phyloP scores from a whole-genome alignment of 1,140 invertebrate species.

The Calephelis virginiensis region DNA sequence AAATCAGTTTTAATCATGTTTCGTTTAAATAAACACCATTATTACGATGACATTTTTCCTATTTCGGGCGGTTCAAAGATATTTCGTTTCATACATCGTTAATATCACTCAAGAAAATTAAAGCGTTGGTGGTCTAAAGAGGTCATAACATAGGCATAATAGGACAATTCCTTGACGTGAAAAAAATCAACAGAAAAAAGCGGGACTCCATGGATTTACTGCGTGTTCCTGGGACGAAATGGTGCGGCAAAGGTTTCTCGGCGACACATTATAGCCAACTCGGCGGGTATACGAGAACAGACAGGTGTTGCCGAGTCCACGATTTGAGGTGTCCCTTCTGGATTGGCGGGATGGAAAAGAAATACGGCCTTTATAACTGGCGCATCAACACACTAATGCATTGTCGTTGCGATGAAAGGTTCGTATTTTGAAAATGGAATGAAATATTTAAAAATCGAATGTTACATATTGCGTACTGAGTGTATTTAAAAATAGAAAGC shows the following conservation, averaged over 20 bases:
- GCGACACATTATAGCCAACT: constrained; percentile 87
- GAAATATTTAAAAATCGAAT: constrained; percentile 1
- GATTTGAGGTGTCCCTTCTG: constrained; percentile 89
- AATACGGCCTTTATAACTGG: constrained; percentile 91
- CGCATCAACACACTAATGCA: constrained; percentile 91
- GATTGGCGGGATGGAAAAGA: constrained; percentile 87
- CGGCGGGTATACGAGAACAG: constrained; percentile 86
- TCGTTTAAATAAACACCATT: not conserved
- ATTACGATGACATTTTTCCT: not conserved
- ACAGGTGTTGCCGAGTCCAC: constrained; percentile 91
- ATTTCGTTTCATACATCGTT: not conserved
- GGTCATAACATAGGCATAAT: constrained; percentile 35
- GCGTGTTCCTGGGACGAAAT: constrained; percentile 89
- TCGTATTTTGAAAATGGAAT: constrained; percentile 48
- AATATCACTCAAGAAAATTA: constrained; percentile 24
- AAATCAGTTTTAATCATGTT: no score
- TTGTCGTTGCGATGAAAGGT: constrained; percentile 93
- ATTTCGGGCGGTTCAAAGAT: not conserved
- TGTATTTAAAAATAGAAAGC: not conserved
- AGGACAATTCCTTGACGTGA: constrained; percentile 21
- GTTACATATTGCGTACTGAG: not conserved
- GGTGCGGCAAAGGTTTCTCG: constrained; percentile 91
- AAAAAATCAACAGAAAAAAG: constrained; percentile 60
- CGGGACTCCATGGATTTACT: constrained; percentile 81
- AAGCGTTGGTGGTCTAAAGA: constrained; percentile 32